Conservation (phyloP, 2,797 vertebrate genomes). For the Cryptoblepharus egeriae region DNA sequence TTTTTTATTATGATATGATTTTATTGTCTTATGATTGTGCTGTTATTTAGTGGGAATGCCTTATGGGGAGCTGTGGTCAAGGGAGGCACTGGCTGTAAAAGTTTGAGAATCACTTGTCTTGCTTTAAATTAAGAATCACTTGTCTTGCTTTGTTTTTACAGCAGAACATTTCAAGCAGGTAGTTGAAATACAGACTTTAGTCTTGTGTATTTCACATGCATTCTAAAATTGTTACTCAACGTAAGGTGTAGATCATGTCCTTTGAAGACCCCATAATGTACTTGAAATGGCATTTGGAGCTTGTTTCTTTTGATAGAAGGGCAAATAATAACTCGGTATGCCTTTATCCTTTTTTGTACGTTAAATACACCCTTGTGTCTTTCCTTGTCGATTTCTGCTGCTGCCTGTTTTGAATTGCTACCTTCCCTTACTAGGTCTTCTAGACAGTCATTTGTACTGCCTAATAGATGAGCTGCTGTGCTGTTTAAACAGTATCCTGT, state of each 20-base stretch:
- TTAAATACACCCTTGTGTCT: background rate
- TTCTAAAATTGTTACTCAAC: background rate
- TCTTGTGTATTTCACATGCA: background rate
- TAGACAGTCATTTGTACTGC: background rate
- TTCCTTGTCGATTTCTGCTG: background rate
- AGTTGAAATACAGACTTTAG: background rate
- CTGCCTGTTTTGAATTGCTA: background rate
- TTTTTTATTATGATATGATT: too few relatives aligned
- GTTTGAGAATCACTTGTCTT: too few relatives aligned
- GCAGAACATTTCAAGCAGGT: background rate
- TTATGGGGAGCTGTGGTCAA: too few relatives aligned
- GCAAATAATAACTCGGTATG: background rate
- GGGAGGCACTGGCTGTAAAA: too few relatives aligned
- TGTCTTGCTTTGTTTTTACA: background rate
- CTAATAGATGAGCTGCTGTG: background rate
- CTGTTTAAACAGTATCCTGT: background rate
- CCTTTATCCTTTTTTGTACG: background rate
- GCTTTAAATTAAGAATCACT: too few relatives aligned
- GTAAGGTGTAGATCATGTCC: background rate
- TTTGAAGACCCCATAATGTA: background rate
- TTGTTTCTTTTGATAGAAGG: background rate
- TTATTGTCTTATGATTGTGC: too few relatives aligned
- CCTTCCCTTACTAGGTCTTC: background rate
- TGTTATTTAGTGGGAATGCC: too few relatives aligned
- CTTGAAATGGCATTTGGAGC: background rate